Evolutionary conservation across 2,113 vertebrate species (phyloP).

Genomic region (Chrysochloris asiatica): DNA sequence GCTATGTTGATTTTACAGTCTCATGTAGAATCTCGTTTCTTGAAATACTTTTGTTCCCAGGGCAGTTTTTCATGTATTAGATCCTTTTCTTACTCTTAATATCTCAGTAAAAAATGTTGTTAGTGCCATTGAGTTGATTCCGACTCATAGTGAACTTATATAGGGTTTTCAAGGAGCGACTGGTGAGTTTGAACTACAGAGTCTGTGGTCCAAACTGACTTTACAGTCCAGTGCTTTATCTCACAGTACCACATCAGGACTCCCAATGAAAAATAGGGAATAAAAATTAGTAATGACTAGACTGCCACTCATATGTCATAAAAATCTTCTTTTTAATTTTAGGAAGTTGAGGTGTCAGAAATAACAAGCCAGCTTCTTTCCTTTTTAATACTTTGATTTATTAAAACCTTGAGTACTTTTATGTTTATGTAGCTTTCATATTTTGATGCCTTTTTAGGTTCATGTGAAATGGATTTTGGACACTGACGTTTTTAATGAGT

Average conservation of each 20-base stretch:
- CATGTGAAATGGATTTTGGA: conserved; percentile 96
- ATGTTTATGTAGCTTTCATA: not conserved
- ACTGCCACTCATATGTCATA: not conserved
- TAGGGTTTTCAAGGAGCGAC: too few species aligned
- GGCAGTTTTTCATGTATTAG: not conserved
- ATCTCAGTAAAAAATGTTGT: too few species aligned
- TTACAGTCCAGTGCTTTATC: too few species aligned
- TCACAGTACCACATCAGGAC: too few species aligned
- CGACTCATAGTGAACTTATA: too few species aligned
- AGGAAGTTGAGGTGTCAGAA: too few species aligned
- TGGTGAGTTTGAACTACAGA: too few species aligned
- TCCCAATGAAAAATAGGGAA: not conserved
- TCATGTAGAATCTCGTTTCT: not conserved
- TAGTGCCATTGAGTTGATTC: too few species aligned
- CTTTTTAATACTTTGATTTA: not conserved
- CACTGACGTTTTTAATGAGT: conserved; percentile 96
- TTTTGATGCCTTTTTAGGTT: conserved; percentile 84
- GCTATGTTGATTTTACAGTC: not conserved
- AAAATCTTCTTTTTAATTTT: not conserved
- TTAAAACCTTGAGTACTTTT: not conserved
- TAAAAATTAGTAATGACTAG: not conserved
- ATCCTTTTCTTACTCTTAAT: too few species aligned
- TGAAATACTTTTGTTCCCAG: not conserved
- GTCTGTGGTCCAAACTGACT: too few species aligned
- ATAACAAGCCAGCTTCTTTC: too few species aligned